phyloP scores from a whole-genome alignment of 1,140 invertebrate genomes.

The Sitodiplosis mosellana region DNA sequence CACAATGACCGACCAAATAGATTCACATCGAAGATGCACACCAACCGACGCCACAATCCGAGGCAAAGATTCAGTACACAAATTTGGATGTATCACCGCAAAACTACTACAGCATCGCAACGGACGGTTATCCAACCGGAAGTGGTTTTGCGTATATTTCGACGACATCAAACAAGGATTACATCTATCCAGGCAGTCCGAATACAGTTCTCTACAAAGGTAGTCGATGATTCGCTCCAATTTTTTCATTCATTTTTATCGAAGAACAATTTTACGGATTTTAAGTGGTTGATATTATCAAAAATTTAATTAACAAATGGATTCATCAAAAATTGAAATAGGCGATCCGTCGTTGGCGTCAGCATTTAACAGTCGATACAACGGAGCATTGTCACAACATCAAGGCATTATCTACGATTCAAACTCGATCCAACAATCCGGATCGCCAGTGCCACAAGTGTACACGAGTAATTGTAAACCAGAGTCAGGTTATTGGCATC shows the following conservation, averaged over 20 bases:
- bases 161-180: conserved; percentile 18
- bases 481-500: not conserved
- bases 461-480: conserved; percentile 1
- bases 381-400: conserved; percentile 1
- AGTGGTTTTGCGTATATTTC: conserved; percentile 4
- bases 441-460: conserved; percentile 1
- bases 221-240: conserved; percentile 7
- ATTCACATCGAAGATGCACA: not conserved
- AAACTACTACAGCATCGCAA: conserved; percentile 2
- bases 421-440: not conserved
- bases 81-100: conserved; percentile 25
- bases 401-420: conserved; percentile 1
- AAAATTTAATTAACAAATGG: no score
- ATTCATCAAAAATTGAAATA: not conserved
- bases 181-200: conserved; percentile 24
- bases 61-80: conserved; percentile 23
- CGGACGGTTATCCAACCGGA: conserved; percentile 8
- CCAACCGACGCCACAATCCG: conserved; percentile 4
- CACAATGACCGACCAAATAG: not conserved
- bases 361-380: not conserved
- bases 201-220: conserved; percentile 30
- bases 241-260: no score
- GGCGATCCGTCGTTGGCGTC: conserved; percentile 3
- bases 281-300: no score
- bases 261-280: no score